These are phyloP conservation scores for Incurvaria masculella DNA, from an alignment of 2,888 invertebrate species.

Conservation along the genomic window DNA sequence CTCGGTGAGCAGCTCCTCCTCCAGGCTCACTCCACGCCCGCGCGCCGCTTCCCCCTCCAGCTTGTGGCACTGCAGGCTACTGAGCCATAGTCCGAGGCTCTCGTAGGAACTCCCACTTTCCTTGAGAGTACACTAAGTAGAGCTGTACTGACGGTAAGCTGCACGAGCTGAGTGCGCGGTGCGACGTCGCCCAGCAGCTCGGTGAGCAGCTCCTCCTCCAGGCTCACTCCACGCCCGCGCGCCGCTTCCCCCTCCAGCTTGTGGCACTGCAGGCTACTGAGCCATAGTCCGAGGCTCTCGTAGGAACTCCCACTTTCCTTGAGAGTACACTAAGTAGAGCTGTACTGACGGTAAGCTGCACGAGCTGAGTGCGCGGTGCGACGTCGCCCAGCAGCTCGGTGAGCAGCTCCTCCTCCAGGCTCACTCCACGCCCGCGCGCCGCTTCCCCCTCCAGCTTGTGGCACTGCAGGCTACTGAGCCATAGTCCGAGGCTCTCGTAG, in stretches of 20 bases:
- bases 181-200: constrained; percentile 30
- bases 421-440: not conserved
- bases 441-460: not conserved
- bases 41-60: not conserved
- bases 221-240: constrained; percentile 15
- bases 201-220: constrained; percentile 26
- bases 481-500: not conserved
- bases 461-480: not conserved
- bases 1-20: too few relatives aligned
- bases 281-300: constrained; percentile 27
- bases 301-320: too few relatives aligned
- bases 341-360: constrained; percentile 35
- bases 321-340: too few relatives aligned
- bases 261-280: constrained; percentile 24
- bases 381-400: constrained; percentile 28
- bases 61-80: not conserved
- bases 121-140: not conserved
- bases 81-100: not conserved
- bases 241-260: constrained; percentile 18
- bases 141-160: constrained; percentile 30
- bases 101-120: too few relatives aligned
- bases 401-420: constrained; percentile 24
- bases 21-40: not conserved
- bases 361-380: constrained; percentile 26
- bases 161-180: constrained; percentile 26